Base-by-base conservation (phyloP, 2,797 vertebrate species). In the Naso thynnoides region DNA sequence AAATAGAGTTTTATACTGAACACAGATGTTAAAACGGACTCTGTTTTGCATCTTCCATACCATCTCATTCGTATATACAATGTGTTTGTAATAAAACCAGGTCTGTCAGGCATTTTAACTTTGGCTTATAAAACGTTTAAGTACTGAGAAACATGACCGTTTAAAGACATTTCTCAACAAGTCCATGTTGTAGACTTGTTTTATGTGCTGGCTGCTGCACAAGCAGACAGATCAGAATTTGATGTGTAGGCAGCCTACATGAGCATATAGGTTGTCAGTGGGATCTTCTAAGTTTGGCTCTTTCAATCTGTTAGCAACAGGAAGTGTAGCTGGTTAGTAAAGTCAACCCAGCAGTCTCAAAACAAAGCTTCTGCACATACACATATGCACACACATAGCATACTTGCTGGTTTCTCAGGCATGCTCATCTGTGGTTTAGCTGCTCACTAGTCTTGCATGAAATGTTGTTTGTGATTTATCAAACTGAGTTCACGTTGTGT, bases 151-250 rank as follows among this genome's bases (percentile, higher is more conserved):
- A 76, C 19, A 6, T 27, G 16, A 52, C 62, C 11, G 41, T 15
- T 79, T 14, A 16, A 45, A 49, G 54, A 59, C 76, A 42, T 5
- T 74, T 54, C 58, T 63, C 6, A 18, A 70, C 65, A 39, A 49
- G 82, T 59, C 27, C n/a, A 3, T 14, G 4, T 61, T 16, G 23
- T 49, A 60, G 24, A 53, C 10, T 49, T 84, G 57, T 78, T 76
- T 76, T 72, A n/a, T 38, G 11, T 45, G 13, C 54, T 33, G 5
- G 24, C 47, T 73, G 31, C 68, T 70, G 78, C 48, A 18, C 21
- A 19, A 55, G 31, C 16, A 70, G 31, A 54, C 41, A 53, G 48
- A 66, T 76, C 19, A 66, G 52, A 61, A 42, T 16, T 42, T 29
- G 1, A 31, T 10, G 21, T 29, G 10, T 3, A 29, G 13, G 27